These are phyloP conservation scores for Aphaenogaster ashmeadi DNA, from an alignment of 1,140 invertebrate genomes.

Conservation along the genomic window DNA sequence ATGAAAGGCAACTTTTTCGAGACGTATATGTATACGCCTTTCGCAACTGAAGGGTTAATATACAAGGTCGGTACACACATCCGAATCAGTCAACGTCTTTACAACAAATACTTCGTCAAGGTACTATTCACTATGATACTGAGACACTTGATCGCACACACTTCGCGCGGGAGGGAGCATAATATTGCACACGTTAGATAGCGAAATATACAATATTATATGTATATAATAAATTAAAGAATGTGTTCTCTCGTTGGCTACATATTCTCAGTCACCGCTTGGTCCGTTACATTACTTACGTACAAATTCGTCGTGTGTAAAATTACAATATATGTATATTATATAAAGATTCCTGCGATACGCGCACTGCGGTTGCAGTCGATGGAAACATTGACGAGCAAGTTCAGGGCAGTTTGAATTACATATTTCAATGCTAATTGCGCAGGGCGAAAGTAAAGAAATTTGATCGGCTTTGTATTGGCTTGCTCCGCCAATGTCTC, in stretches of 20 bases:
- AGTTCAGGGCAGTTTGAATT: slow-evolving; percentile 18
- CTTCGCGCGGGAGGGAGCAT: neutral
- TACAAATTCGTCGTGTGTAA: slow-evolving; percentile 66
- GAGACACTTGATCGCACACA: slow-evolving; percentile 4
- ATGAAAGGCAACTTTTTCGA: slow-evolving; percentile 11
- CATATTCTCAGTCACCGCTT: slow-evolving; percentile 51
- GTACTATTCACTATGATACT: neutral
- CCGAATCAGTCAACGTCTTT: neutral
- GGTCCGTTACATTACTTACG: slow-evolving; percentile 65
- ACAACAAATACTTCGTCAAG: slow-evolving; percentile 19
- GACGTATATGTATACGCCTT: neutral
- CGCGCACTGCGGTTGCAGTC: neutral
- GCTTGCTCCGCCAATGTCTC: slow-evolving; percentile 7
- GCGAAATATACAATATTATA: slow-evolving; percentile 12
- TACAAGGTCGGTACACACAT: slow-evolving; percentile 3
- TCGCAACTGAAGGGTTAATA: slow-evolving; percentile 21
- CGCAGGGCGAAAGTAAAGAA: neutral
- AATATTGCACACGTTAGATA: slow-evolving; percentile 10
- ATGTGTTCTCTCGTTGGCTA: slow-evolving; percentile 16
- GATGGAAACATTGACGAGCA: neutral
- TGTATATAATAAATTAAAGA: slow-evolving; percentile 53
- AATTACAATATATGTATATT: slow-evolving; percentile 52
- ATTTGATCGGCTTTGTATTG: slow-evolving; percentile 32
- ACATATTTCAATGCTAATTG: neutral
- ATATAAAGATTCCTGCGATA: slow-evolving; percentile 48